These are phyloP conservation scores for Tryphoninae sp. DNA, from an alignment of 2,888 invertebrate species.

Conservation along the genomic window DNA sequence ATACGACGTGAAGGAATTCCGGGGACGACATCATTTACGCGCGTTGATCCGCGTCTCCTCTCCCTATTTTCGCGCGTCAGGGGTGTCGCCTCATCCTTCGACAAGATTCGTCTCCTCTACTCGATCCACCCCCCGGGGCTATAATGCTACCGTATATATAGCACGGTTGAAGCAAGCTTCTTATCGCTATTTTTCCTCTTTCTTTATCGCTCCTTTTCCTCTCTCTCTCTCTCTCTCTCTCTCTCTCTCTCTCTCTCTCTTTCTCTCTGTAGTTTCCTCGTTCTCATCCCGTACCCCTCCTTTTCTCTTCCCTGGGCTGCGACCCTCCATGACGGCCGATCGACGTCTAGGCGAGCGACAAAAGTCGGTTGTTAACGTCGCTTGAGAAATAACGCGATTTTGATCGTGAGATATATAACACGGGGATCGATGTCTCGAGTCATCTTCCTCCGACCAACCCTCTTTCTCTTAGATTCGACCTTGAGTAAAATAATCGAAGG, in stretches of 20 bases:
- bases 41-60: constrained; percentile 45
- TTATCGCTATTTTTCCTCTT: not conserved
- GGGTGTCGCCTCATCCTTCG: not conserved
- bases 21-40: constrained; percentile 56
- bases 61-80: constrained; percentile 5
- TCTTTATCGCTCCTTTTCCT: constrained; percentile 8
- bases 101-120: constrained; percentile 15
- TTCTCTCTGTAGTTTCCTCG: not conserved
- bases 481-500: too few relatives aligned
- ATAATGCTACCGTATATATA: constrained; percentile 1
- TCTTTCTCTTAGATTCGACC: too few relatives aligned
- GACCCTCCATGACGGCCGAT: constrained; percentile 31
- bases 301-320: not conserved
- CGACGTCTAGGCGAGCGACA: constrained; percentile 31
- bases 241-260: constrained; percentile 24
- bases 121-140: constrained; percentile 35
- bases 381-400: constrained; percentile 40
- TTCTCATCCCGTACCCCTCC: not conserved
- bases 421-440: too few relatives aligned
- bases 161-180: not conserved
- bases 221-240: constrained; percentile 14
- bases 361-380: constrained; percentile 52
- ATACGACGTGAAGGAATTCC: constrained; percentile 53
- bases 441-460: too few relatives aligned
- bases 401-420: constrained; percentile 48